Percentiles rank a stretch among this genome's conserved stretches.
phyloP scores from a whole-genome alignment of 2,888 invertebrate genomes.

The Neoascia interrupta region DNA sequence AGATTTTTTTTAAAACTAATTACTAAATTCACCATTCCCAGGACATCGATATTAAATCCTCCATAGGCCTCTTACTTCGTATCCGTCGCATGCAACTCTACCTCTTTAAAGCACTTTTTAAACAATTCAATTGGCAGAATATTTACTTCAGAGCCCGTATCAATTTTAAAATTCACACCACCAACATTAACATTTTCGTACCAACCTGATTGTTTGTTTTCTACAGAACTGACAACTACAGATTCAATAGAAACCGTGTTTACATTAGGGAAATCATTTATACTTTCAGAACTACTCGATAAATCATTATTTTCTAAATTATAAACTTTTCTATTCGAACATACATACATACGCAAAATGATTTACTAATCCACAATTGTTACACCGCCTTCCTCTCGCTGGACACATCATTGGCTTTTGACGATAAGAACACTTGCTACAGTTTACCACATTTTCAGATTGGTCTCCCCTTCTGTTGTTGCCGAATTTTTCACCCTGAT shows the following conservation, averaged over 20 bases:
- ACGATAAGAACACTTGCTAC: constrained; percentile 10
- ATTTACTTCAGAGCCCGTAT: constrained; percentile 14
- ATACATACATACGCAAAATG: constrained; percentile 2
- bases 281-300: constrained; percentile 6
- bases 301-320: constrained; percentile 2
- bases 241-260: constrained; percentile 11
- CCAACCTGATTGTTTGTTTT: constrained; percentile 8
- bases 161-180: constrained; percentile 6
- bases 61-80: constrained; percentile 6
- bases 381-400: constrained; percentile 2
- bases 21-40: not conserved
- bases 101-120: not conserved
- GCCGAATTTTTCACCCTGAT: not conserved
- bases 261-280: constrained; percentile 7
- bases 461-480: not conserved
- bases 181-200: constrained; percentile 5
- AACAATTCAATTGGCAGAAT: constrained; percentile 3
- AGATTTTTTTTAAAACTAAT: not conserved
- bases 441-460: not conserved
- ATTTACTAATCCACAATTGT: not conserved
- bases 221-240: constrained; percentile 4
- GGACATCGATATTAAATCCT: constrained; percentile 4
- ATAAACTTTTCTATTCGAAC: constrained; percentile 1
- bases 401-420: constrained; percentile 16
- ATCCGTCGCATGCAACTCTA: not conserved